Base-by-base conservation (phyloP, 2,113 vertebrate species). In the Cheirogaleus medius region DNA sequence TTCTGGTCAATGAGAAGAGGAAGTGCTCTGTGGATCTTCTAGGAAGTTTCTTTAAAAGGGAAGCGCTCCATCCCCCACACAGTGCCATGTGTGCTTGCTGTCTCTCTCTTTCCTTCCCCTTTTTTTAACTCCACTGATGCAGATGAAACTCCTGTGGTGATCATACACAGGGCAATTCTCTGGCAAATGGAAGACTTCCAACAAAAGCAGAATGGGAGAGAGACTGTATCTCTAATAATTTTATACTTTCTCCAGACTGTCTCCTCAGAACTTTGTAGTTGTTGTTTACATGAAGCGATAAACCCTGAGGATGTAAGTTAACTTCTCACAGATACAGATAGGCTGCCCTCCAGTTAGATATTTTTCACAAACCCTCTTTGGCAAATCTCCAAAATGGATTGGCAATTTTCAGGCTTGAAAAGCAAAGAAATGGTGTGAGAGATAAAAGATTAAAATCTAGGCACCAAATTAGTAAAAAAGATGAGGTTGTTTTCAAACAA, bases 391-490 rank as follows among this genome's bases (percentile, higher is more conserved):
- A 58, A 87, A 68, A 77, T 74, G 18, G 7, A 82, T 93, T 90
- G 10, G 17, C 83, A 85, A 91, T 13, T 52, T 87, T 64, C 64
- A 71, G 21, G 10, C 71, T 97, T 94, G 73, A 5, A 74, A 96
- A 80, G 47, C 47, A 66, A 87, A 90, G 17, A 94, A 86, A 68
- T 66, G 1, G 5, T 87, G 2, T 73, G 44, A 87, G 60, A 90
- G 2, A 39, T 1, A 39, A 17, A 66, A 54, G 27, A 23, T 69
- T 68, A 76, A 71, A 44, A 34, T 39, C 9, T 83, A 86, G 6
- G 32, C 9, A 85, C 73, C 63, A 4, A 91, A 44, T 89, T 73
- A 74, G 23, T 54, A 86, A 21, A 54, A 11, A 91, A 18, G 13
- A 69, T 83, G 47, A 47, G 3, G 2, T 64, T 76, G 8, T 86